Base-by-base conservation (phyloP, 2,797 vertebrate species). In the Pterois miles region DNA sequence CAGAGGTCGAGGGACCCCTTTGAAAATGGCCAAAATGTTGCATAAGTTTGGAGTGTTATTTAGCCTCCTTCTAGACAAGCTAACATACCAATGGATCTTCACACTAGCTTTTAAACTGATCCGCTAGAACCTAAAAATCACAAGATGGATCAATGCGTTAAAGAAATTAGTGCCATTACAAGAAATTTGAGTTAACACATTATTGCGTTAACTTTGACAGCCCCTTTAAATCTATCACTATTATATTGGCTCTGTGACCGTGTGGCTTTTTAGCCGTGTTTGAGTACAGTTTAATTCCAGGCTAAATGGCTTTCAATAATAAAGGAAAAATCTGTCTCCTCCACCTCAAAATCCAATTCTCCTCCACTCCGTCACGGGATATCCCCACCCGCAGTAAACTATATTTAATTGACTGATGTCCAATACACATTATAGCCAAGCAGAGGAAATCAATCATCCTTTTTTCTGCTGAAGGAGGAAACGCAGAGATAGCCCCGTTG, bases 351-450 rank as follows among this genome's bases (percentile, higher is more conserved):
- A 71, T 83, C 65, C 40, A 62, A 18, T 70, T 65, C 69, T 68
- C 38, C 62, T 74, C 48, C 46, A 4, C 63, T 80, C 29, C 2
- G 5, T 89, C 79, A 73, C 62, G 70, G 56, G 31, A 86, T 84
- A 81, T 77, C 74, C 54, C 71, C 56, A 76, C 40, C 76, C 33
- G 11, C 77, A 54, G 74, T 88, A 86, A 90, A 91, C 89, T 84
- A 81, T 83, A 80, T 90, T 89, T 90, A 90, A 92, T 87, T 91
- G 92, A 94, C 84, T 88, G 89, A 90, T 92, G 84, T 72, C 80
- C 77, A 69, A 84, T 84, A 86, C 86, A 89, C 83, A 88, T 87
- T 86, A 80, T 65, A 65, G 82, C 83, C 27, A 56, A 50, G 66
- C 71, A 50, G 70, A 82, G 84, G 80, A 88, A 92, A 93, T 93